Base-by-base conservation (phyloP, 1,140 invertebrate species). In the Cydia fagiglandana region DNA sequence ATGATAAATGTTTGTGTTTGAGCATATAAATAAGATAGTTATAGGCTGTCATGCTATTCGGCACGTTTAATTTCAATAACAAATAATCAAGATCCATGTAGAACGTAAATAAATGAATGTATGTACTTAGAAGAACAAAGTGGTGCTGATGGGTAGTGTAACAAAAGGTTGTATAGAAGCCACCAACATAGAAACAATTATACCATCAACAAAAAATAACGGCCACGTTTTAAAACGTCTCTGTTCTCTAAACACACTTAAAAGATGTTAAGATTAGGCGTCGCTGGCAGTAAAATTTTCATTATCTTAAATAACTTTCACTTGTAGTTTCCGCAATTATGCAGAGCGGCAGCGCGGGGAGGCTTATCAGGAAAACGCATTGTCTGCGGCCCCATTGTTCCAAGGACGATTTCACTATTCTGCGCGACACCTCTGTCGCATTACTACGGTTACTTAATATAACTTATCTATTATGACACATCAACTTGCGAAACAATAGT, bases 401-500 rank as follows among this genome's bases (percentile, higher is more conserved):
- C 86, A 87, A 87, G 87, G 84, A 87, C 86, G 81, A 85, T 86
- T 88, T 85, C 84, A 84, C 86, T 82, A 64, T 53, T 53, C 47
- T 78, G 81, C 79, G 56, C 75, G 77, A 73, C 66, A 70, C 66
- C 30, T 70, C 34, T 70, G 66, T 70, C 66, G n/a, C 66, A 70
- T 70, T 70, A 70, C 64, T 34, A 15, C 66, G n/a, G 66, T 70
- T 70, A 70, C 66, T 70, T 70, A 34, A 70, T 70, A 70, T 70
- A 70, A 45, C 66, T 70, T 70, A 70, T 70, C 66, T 70, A 38
- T 70, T 70, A 70, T 70, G 66, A 70, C 66, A 70, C 66, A 70
- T 38, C 30, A 66, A 66, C 28, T 70, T 70, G 34, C 66, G 66
- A 70, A 70, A 70, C 66, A 70, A 70, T 70, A 38, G 6, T 17